Percentiles rank a stretch among this genome's conserved stretches.
Evolutionary conservation across 2,113 vertebrate genomes (phyloP).

Genomic region (Equus przewalskii): DNA sequence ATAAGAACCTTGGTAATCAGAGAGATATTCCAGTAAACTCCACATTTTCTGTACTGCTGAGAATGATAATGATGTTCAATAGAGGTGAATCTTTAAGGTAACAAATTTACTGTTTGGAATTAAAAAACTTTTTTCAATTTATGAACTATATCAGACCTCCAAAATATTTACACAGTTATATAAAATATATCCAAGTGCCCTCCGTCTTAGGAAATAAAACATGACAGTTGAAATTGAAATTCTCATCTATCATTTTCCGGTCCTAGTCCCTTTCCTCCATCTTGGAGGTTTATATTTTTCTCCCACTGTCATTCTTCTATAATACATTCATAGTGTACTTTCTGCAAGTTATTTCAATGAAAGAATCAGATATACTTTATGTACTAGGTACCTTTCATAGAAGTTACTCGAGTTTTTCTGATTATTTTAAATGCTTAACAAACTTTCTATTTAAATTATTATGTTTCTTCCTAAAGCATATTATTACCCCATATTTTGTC

Average conservation of each 20-base stretch:
- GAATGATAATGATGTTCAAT: background rate
- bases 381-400: background rate
- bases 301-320: background rate
- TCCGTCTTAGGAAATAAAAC: slow-evolving; percentile 44
- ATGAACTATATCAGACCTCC: background rate
- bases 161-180: background rate
- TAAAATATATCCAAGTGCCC: background rate
- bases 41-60: background rate
- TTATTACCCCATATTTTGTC: background rate
- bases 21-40: background rate
- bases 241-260: background rate
- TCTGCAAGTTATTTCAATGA: background rate
- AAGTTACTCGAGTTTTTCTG: background rate
- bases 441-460: background rate
- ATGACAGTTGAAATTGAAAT: slow-evolving; percentile 23
- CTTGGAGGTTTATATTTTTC: background rate
- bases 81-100: slow-evolving; percentile 42
- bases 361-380: background rate
- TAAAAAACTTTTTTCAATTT: slow-evolving; percentile 33
- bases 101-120: slow-evolving; percentile 32
- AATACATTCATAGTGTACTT: background rate
- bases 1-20: slow-evolving; percentile 38
- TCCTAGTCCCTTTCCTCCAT: background rate
- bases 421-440: slow-evolving; percentile 33
- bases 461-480: background rate